phyloP scores from a whole-genome alignment of 1,140 invertebrate species.

The Caerostris darwini region DNA sequence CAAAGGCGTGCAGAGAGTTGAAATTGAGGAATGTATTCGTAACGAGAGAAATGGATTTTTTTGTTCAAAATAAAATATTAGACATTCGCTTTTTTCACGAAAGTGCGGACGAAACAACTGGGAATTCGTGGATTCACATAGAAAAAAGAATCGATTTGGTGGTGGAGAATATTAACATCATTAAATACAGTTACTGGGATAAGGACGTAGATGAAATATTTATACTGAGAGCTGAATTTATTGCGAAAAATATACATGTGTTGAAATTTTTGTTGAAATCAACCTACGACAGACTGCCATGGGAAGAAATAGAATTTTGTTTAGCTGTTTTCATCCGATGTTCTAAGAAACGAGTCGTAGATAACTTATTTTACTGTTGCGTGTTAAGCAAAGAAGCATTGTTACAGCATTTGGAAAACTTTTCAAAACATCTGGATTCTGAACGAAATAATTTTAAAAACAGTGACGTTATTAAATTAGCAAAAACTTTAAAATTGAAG shows the following conservation, averaged over 20 bases:
- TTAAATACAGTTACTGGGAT: not conserved
- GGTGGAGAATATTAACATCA: not conserved
- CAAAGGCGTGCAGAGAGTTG: slow-evolving; percentile 28
- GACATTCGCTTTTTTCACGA: slow-evolving; percentile 22
- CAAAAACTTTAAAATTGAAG: no score
- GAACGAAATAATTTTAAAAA: no score
- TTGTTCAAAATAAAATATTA: slow-evolving; percentile 20
- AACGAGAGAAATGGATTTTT: slow-evolving; percentile 16
- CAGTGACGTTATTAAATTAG: no score
- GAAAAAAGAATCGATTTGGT: not conserved
- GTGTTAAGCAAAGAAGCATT: no score
- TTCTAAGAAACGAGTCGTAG: not conserved
- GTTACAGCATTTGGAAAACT: no score
- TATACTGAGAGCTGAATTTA: not conserved
- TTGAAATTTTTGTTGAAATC: slow-evolving; percentile 22
- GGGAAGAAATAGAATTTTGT: slow-evolving; percentile 67
- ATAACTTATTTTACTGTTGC: not conserved
- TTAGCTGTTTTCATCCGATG: slow-evolving; percentile 18
- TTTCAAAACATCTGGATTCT: no score
- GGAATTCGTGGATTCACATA: not conserved
- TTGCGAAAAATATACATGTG: not conserved
- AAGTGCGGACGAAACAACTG: not conserved
- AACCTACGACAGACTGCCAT: slow-evolving; percentile 53
- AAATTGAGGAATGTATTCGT: slow-evolving; percentile 61
- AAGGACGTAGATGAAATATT: not conserved